These are phyloP conservation scores for Chrysotoxum bicinctum DNA, from an alignment of 2,888 invertebrate genomes.

Conservation along the genomic window DNA sequence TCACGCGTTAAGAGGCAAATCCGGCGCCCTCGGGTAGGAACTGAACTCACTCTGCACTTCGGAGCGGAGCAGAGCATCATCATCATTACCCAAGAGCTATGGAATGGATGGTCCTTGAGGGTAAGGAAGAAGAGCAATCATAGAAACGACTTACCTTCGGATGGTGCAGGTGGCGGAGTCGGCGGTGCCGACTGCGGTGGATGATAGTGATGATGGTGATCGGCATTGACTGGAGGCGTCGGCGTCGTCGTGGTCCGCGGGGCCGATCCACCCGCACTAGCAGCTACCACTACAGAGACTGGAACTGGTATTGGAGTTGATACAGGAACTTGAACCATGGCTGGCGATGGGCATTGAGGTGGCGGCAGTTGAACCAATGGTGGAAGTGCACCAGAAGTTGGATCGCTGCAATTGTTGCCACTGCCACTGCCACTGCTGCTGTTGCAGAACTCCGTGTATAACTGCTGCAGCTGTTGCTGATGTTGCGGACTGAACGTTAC, in stretches of 20 bases:
- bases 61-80: constrained; percentile 20
- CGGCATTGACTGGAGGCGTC: constrained; percentile 57
- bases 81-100: constrained; percentile 39
- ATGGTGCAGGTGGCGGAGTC: constrained; percentile 71
- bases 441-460: constrained; percentile 76
- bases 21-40: constrained; percentile 38
- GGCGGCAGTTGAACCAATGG: constrained; percentile 53
- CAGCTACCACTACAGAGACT: constrained; percentile 46
- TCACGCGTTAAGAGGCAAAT: constrained; percentile 49
- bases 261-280: constrained; percentile 57
- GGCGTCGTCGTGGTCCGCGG: constrained; percentile 36
- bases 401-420: constrained; percentile 73
- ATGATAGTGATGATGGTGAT: constrained; percentile 50
- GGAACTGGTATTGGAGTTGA: constrained; percentile 63
- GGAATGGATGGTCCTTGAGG: not conserved
- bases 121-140: constrained; percentile 44
- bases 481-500: constrained; percentile 70
- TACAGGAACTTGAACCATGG: constrained; percentile 70
- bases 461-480: constrained; percentile 76
- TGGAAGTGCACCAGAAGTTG: constrained; percentile 59
- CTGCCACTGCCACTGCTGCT: constrained; percentile 44
- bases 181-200: constrained; percentile 73
- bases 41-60: constrained; percentile 7
- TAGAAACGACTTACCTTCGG: constrained; percentile 68
- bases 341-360: constrained; percentile 66